Evolutionary conservation across 2,888 invertebrate genomes (phyloP).

Genomic region (Cryptocheilus praepositus): DNA sequence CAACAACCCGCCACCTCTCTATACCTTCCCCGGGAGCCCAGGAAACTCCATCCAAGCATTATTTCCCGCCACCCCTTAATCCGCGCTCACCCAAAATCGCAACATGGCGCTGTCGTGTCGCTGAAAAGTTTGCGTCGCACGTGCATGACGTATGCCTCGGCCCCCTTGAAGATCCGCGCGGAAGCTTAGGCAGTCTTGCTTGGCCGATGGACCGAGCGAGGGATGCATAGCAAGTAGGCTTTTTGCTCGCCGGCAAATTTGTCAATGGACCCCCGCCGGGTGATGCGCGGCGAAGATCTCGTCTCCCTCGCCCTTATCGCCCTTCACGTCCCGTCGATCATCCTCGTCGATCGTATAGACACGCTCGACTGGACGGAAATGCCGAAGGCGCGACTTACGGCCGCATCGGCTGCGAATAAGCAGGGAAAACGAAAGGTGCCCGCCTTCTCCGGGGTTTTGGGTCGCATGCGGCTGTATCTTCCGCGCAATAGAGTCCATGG

Average conservation of each 20-base stretch:
- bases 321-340: constrained; percentile 54
- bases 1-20: too few relatives aligned
- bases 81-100: too few relatives aligned
- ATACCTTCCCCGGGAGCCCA: too few relatives aligned
- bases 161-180: constrained; percentile 1
- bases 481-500: neutral
- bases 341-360: constrained; percentile 44
- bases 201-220: constrained; percentile 55
- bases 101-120: too few relatives aligned
- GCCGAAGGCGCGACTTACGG: constrained; percentile 23
- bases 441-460: neutral
- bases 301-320: constrained; percentile 38
- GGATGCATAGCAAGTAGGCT: constrained; percentile 63
- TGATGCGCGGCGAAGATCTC: constrained; percentile 30
- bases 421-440: too few relatives aligned
- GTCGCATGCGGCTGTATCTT: constrained; percentile 4
- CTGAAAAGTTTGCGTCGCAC: too few relatives aligned
- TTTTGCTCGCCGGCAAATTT: constrained; percentile 61
- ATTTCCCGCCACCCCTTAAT: too few relatives aligned
- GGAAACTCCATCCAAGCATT: too few relatives aligned
- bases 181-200: constrained; percentile 41
- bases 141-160: neutral
- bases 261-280: constrained; percentile 55
- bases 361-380: constrained; percentile 35
- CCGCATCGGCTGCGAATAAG: neutral